A percentile compares a stretch with the other conserved stretches of the same genome.
Evolutionary conservation across 2,797 vertebrate species (phyloP).

Genomic region (Cyclopterus lumpus): DNA sequence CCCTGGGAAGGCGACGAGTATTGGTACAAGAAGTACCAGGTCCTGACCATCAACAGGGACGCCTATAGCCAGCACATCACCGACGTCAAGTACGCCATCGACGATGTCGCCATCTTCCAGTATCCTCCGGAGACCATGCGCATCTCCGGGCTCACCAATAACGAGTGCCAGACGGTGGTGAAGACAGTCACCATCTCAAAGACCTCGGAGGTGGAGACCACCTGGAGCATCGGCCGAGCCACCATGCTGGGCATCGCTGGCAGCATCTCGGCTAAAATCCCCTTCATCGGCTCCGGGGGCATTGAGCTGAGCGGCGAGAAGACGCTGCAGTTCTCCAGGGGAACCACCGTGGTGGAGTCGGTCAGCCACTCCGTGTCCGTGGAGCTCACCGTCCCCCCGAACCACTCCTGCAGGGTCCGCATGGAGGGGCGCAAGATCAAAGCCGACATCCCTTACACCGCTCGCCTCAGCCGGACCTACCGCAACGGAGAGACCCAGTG

Average conservation of each 20-base stretch:
- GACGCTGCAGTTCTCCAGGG: constrained; percentile 78
- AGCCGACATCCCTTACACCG: constrained; percentile 81
- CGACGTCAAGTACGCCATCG: constrained; percentile 77
- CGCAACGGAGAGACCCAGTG: constrained; percentile 81
- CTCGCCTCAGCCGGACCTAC: constrained; percentile 82
- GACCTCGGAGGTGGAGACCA: constrained; percentile 76
- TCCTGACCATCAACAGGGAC: constrained; percentile 80
- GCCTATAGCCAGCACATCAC: constrained; percentile 78
- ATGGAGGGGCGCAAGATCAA: constrained; percentile 84
- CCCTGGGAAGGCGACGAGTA: constrained; percentile 84
- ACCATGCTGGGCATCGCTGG: constrained; percentile 81
- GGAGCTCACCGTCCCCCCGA: constrained; percentile 75
- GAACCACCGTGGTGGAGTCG: constrained; percentile 77
- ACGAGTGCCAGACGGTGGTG: constrained; percentile 76
- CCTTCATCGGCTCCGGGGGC: constrained; percentile 74
- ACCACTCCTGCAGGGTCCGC: constrained; percentile 79
- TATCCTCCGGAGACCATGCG: constrained; percentile 82
- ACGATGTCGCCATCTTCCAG: constrained; percentile 78
- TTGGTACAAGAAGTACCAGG: constrained; percentile 84
- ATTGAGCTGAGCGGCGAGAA: constrained; percentile 77
- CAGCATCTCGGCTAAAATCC: constrained; percentile 82
- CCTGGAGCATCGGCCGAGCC: constrained; percentile 81
- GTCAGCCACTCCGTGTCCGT: constrained; percentile 80
- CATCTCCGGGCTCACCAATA: constrained; percentile 81
- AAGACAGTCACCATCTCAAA: constrained; percentile 82